Percentiles rank a stretch among this genome's conserved stretches.
Evolutionary conservation across 2,888 invertebrate genomes (phyloP).

Genomic region (Trichogramma dendrolimi): DNA sequence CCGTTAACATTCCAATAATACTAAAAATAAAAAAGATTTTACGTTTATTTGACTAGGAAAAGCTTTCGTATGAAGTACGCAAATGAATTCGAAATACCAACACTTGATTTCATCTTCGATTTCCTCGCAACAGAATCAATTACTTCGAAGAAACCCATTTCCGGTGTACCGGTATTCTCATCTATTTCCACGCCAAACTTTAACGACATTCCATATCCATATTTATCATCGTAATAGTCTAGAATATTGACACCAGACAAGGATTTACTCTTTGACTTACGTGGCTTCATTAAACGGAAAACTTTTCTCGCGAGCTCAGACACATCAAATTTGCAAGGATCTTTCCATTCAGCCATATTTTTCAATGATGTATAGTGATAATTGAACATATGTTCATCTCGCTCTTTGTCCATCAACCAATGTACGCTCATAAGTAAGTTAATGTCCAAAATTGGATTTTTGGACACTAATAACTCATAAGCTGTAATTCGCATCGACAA

Average conservation of each 20-base stretch:
- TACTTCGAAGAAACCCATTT: slow-evolving; percentile 39
- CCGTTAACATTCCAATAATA: slow-evolving; percentile 33
- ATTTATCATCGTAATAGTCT: slow-evolving; percentile 50
- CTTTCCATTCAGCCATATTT: slow-evolving; percentile 48
- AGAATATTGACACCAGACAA: slow-evolving; percentile 43
- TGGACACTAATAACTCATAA: slow-evolving; percentile 50
- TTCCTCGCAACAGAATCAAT: slow-evolving; percentile 33
- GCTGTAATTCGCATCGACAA: slow-evolving; percentile 51
- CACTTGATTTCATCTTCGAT: slow-evolving; percentile 29
- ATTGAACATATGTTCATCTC: slow-evolving; percentile 52
- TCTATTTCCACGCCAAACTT: slow-evolving; percentile 41
- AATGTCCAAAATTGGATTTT: slow-evolving; percentile 41
- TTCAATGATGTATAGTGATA: slow-evolving; percentile 53
- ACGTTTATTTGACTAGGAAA: background rate
- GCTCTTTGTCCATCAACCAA: slow-evolving; percentile 53
- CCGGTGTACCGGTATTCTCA: slow-evolving; percentile 44
- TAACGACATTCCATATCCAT: slow-evolving; percentile 49
- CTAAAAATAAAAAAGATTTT: slow-evolving; percentile 26
- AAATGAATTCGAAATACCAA: slow-evolving; percentile 23
- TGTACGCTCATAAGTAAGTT: slow-evolving; percentile 50
- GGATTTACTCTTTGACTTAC: slow-evolving; percentile 37
- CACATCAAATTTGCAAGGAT: slow-evolving; percentile 48
- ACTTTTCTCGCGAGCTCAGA: slow-evolving; percentile 45
- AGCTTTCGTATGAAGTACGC: too few relatives aligned
- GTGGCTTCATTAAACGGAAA: slow-evolving; percentile 44